Percentiles rank a stretch among this genome's conserved stretches.
Conservation (phyloP, 2,113 vertebrate species). For the Tonatia bakeri region DNA sequence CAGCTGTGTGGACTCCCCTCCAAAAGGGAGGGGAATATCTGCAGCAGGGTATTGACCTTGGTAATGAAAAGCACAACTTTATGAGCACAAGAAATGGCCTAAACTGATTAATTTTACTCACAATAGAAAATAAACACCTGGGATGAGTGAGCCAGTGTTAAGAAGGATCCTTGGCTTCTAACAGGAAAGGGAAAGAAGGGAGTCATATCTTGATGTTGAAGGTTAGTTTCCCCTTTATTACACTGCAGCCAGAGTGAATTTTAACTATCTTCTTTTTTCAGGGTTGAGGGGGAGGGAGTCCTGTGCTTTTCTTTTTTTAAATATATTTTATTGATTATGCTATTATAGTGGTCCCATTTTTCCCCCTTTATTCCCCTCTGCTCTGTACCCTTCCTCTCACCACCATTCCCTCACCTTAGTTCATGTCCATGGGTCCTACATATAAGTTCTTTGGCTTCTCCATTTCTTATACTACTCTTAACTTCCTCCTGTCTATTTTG, state of each 20-base stretch:
- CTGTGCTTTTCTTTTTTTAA: conserved; percentile 4
- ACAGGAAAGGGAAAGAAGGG: conserved; percentile 11
- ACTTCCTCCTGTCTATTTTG: too few species aligned
- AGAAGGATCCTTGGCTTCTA: conserved; percentile 74
- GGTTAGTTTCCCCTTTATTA: conserved; percentile 8
- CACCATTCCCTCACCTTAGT: too few species aligned
- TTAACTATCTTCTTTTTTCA: neutral
- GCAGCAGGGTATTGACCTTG: conserved; percentile 65
- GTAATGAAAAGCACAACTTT: conserved; percentile 74
- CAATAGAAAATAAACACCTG: conserved; percentile 79
- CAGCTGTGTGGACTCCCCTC: neutral
- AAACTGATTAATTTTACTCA: conserved; percentile 80
- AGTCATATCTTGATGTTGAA: conserved; percentile 46
- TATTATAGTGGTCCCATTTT: too few species aligned
- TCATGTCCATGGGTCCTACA: too few species aligned
- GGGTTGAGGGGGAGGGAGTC: neutral
- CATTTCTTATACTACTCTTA: too few species aligned
- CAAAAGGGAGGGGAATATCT: conserved; percentile 26
- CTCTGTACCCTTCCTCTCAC: too few species aligned
- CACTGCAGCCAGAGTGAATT: conserved; percentile 16
- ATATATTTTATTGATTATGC: too few species aligned
- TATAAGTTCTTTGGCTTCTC: too few species aligned
- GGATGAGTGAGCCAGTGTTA: conserved; percentile 56
- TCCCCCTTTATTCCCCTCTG: too few species aligned
- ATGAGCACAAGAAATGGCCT: conserved; percentile 70